Percentiles rank a stretch among this genome's conserved stretches.
phyloP scores from a whole-genome alignment of 92 coral and sea anemone genomes.

The Galaxea fascicularis region DNA sequence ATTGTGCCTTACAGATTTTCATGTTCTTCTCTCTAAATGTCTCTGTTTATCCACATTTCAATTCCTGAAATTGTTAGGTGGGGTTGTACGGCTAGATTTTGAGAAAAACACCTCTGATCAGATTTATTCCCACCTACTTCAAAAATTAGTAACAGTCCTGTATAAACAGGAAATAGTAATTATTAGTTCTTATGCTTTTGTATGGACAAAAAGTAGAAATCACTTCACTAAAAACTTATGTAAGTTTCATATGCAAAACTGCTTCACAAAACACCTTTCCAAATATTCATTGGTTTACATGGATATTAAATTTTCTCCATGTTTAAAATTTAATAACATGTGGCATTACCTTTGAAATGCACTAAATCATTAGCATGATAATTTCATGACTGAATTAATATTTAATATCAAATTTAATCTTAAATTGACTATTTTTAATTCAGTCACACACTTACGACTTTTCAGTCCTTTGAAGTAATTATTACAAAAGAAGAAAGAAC shows the following conservation, averaged over 20 bases:
- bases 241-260: not conserved
- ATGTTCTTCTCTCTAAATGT: no score
- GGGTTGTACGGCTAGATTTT: no score
- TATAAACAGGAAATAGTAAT: no score
- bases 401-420: not conserved
- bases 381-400: not conserved
- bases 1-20: no score
- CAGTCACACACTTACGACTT: not conserved
- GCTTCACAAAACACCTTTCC: not conserved
- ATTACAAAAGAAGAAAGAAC: not conserved
- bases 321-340: constrained; percentile 31
- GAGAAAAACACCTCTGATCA: no score
- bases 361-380: not conserved
- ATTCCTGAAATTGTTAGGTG: no score
- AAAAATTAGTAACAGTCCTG: no score
- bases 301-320: not conserved
- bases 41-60: no score
- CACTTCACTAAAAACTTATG: not conserved
- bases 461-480: not conserved
- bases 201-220: not conserved
- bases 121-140: no score
- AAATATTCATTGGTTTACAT: constrained; percentile 6
- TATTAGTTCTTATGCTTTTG: not conserved
- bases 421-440: not conserved
- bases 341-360: constrained; percentile 6